Evolutionary conservation across 2,797 vertebrate genomes (phyloP).

Genomic region (Propithecus deckenii): DNA sequence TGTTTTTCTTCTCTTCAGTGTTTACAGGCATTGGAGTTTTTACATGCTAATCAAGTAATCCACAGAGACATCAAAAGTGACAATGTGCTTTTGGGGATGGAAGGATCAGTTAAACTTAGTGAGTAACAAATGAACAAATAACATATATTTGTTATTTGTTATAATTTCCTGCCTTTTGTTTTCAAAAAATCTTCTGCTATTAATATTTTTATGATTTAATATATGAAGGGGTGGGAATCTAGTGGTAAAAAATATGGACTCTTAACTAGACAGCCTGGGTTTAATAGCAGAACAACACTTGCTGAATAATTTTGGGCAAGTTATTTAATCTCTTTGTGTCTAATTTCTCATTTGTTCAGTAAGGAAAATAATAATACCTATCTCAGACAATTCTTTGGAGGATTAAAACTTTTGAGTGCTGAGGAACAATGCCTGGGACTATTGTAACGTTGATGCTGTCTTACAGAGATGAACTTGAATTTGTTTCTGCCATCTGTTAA

Average conservation of each 20-base stretch:
- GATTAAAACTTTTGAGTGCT: constrained; percentile 6
- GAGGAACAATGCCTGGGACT: background rate
- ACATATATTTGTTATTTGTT: background rate
- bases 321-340: constrained; percentile 6
- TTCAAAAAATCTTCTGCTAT: background rate
- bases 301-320: constrained; percentile 8
- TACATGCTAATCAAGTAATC: constrained; percentile 98
- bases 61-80: constrained; percentile 99
- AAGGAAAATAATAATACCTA: background rate
- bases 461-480: background rate
- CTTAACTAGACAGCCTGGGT: background rate
- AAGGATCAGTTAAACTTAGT: constrained; percentile 99
- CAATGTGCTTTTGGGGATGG: constrained; percentile 98
- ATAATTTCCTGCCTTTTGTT: constrained; percentile 22
- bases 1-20: constrained; percentile 86
- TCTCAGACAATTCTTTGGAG: background rate
- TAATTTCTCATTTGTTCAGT: background rate
- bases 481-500: background rate
- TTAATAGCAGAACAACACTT: background rate
- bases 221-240: background rate
- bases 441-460: background rate
- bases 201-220: constrained; percentile 5
- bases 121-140: constrained; percentile 81
- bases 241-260: background rate
- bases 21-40: constrained; percentile 97